A percentile compares a stretch with the other conserved stretches of the same genome.
Evolutionary conservation across 2,113 vertebrate genomes (phyloP).

Genomic region (Nycticorax nycticorax): DNA sequence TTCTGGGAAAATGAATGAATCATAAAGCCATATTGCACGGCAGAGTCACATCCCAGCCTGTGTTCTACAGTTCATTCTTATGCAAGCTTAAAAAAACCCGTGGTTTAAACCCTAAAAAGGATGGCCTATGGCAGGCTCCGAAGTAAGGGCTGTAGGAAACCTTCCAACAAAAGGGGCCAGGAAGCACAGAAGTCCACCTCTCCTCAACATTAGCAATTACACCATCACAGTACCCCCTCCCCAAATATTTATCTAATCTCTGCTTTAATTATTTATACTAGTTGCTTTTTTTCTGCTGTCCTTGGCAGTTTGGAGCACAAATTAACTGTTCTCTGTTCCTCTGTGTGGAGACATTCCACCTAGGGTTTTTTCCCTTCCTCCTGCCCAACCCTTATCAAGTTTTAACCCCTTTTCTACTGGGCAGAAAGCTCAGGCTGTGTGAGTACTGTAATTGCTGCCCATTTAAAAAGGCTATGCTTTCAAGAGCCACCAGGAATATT

Average conservation of each 20-base stretch:
- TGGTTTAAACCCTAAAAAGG: neutral
- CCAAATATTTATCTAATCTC: conserved; percentile 37
- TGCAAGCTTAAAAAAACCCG: neutral
- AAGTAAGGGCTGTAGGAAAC: neutral
- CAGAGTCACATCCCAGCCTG: neutral
- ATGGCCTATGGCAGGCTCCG: neutral
- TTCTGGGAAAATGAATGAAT: conserved; percentile 25
- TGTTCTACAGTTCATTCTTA: neutral
- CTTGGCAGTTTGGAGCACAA: conserved; percentile 15
- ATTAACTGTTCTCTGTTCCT: neutral
- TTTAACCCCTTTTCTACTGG: conserved; percentile 24
- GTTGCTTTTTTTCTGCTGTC: conserved; percentile 19
- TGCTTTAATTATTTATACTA: conserved; percentile 55
- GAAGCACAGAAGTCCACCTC: neutral
- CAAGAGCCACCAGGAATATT: neutral
- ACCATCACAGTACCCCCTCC: neutral
- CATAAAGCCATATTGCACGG: neutral
- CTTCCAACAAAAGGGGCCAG: neutral
- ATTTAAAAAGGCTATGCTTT: neutral
- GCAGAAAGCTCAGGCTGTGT: neutral
- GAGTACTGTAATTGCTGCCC: neutral
- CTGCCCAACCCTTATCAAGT: neutral
- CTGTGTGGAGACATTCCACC: neutral
- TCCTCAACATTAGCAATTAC: neutral
- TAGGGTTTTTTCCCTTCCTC: neutral